Base-by-base conservation (phyloP, 2,888 invertebrate species). In the Eugnorisma glareosa region DNA sequence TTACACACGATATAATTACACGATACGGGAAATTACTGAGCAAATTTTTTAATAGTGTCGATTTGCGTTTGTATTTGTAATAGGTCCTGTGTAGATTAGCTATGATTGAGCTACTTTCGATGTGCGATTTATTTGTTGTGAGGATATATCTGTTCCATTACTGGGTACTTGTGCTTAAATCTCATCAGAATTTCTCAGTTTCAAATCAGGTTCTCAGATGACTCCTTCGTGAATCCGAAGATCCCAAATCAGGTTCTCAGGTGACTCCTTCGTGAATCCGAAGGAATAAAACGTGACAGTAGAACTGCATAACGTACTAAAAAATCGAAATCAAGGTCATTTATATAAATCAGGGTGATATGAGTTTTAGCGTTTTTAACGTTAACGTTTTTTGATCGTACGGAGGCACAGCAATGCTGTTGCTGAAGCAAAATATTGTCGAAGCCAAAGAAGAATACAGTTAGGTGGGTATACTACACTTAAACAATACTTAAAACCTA, bases 1-100 rank as follows among this genome's bases (percentile, higher is more conserved):
- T 15, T 67, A 45, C 69, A 37, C 84, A 84, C 84, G 84, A 45
- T 31, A 18, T 84, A 84, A 84, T 83, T 78, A 78, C 37, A 64
- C 15, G 24, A 1, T 63, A 57, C 66, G 24, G 67, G n/a, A 83
- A 78, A 73, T 71, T 75, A 69, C 35, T 10, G 15, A 13, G 37
- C 13, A 11, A 11, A 35, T 51, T 67, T 48, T 63, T 72, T 54
- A 57, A 66, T 76, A 66, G 21, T 28, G 37, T n/a, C 24, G 24
- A 63, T 66, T 85, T 48, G 24, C 40, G n/a, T 75, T 78, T 61
- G 59, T 57, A n/a, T 45, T 67, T 59, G 15, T 69, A 8, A 40
- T 40, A 31, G 35, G 18, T 68, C 59, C 21, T 40, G 37, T 18
- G n/a, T 15, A 28, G n/a, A n/a, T n/a, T n/a, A n/a, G n/a, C n/a